These are phyloP conservation scores for Linyphia triangularis DNA, from an alignment of 2,888 invertebrate genomes.

Conservation along the genomic window DNA sequence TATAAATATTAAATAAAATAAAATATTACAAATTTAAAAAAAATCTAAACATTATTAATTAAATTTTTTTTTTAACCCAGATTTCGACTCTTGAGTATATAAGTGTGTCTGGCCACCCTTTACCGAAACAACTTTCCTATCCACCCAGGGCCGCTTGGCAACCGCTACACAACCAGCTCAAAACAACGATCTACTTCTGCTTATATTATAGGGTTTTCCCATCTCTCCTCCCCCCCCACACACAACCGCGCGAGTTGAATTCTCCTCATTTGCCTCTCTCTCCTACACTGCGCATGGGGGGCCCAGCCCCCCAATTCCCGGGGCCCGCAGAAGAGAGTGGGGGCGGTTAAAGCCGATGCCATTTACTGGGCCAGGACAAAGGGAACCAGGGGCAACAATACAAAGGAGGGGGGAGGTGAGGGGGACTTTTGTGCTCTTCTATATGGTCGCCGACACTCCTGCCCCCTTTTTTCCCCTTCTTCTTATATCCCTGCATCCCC, in stretches of 20 bases:
- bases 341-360: constrained; percentile 37
- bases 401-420: neutral
- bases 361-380: constrained; percentile 56
- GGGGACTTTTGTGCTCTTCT: constrained; percentile 11
- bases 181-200: too few relatives aligned
- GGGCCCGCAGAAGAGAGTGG: constrained; percentile 19
- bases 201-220: neutral
- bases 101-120: too few relatives aligned
- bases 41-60: too few relatives aligned
- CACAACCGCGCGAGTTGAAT: neutral
- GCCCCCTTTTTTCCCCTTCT: constrained; percentile 16
- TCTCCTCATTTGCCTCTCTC: constrained; percentile 50
- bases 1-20: too few relatives aligned
- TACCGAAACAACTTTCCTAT: neutral
- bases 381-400: neutral
- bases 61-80: too few relatives aligned
- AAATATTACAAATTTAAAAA: too few relatives aligned
- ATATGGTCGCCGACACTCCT: neutral
- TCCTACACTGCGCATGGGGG: neutral
- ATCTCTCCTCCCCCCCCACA: neutral
- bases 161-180: neutral
- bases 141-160: neutral
- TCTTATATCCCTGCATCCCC: neutral
- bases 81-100: too few relatives aligned
- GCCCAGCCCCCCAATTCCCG: neutral